Base-by-base conservation (phyloP, 2,113 vertebrate species). In the Oophaga pumilio region DNA sequence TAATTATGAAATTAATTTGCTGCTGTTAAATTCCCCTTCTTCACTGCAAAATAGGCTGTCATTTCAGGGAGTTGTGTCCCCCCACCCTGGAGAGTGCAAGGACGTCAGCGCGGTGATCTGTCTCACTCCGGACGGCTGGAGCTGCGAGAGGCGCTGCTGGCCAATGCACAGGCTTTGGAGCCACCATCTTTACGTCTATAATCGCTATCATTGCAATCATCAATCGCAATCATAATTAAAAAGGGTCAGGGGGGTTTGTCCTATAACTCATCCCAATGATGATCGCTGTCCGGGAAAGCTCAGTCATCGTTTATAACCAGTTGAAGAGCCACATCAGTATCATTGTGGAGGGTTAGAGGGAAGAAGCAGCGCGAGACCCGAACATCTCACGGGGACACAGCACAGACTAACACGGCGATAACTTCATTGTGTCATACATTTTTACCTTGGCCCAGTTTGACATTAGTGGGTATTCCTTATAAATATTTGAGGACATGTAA, bases 1-100 rank as follows among this genome's bases (percentile, higher is more conserved):
- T 84, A 87, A 90, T 90, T 89, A 85, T 82, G 60, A 87, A 88
- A 87, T 84, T 68, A 88, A 84, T 90, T 89, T 86, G 85, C 86
- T 80, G 86, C 85, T 84, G 69, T 78, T 66, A 43, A 87, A 79
- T 68, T 89, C 87, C 84, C 88, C 88, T 78, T 50, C 81, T 89
- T 87, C 86, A 88, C 80, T 76, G 49, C 33, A 76, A 88, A 83
- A 76, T 33, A 88, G 71, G 80, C 71, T 68, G 71, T 82, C 86
- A 74, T 26, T 69, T 79, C 66, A 80, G 85, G 60, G 11, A 71
- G 78, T n/a, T 26, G 52, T 6, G 56, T 88, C 24, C 9, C 9
- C n/a, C 62, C 80, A 26, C 84, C 69, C 50, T 17, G 57, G 15
- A 49, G 69, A 43, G 69, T 14, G 18, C 52, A 57, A 13, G 69